Evolutionary conservation across 2,888 invertebrate genomes (phyloP).

Genomic region (Gortyna flavago): DNA sequence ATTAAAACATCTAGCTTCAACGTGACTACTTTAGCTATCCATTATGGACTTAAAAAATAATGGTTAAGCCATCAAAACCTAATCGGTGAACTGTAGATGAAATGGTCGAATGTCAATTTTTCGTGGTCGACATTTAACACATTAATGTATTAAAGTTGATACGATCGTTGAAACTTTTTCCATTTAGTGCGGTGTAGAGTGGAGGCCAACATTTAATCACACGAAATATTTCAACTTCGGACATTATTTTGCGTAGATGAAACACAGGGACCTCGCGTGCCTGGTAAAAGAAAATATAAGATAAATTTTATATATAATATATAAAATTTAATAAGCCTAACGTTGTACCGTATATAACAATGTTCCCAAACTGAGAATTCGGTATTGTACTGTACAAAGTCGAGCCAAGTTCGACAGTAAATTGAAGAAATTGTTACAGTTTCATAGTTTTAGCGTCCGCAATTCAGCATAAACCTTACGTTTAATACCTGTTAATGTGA

Average conservation of each 20-base stretch:
- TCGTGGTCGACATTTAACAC: slow-evolving; percentile 47
- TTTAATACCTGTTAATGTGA: slow-evolving; percentile 49
- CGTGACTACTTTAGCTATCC: background rate
- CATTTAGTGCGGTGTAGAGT: slow-evolving; percentile 42
- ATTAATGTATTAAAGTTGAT: slow-evolving; percentile 58
- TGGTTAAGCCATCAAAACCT: slow-evolving; percentile 10
- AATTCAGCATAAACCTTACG: slow-evolving; percentile 42
- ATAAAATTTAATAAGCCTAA: too few relatives aligned
- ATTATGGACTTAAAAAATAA: slow-evolving; percentile 9
- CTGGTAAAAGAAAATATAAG: too few relatives aligned
- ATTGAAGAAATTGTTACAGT: slow-evolving; percentile 62
- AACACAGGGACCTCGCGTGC: slow-evolving; percentile 32
- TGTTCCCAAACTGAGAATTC: slow-evolving; percentile 38
- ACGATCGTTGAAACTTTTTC: slow-evolving; percentile 58
- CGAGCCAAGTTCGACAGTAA: slow-evolving; percentile 58
- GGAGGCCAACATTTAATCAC: slow-evolving; percentile 41
- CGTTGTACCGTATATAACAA: slow-evolving; percentile 39
- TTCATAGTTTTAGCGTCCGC: slow-evolving; percentile 55
- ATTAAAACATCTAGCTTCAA: background rate
- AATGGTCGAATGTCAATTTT: slow-evolving; percentile 39
- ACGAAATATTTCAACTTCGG: slow-evolving; percentile 54
- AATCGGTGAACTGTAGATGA: slow-evolving; percentile 38
- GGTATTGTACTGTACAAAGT: slow-evolving; percentile 32
- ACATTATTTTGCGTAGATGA: slow-evolving; percentile 46
- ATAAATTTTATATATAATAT: too few relatives aligned